Evolutionary conservation across 2,113 vertebrate species (phyloP).

Genomic region (Centropristis striata): DNA sequence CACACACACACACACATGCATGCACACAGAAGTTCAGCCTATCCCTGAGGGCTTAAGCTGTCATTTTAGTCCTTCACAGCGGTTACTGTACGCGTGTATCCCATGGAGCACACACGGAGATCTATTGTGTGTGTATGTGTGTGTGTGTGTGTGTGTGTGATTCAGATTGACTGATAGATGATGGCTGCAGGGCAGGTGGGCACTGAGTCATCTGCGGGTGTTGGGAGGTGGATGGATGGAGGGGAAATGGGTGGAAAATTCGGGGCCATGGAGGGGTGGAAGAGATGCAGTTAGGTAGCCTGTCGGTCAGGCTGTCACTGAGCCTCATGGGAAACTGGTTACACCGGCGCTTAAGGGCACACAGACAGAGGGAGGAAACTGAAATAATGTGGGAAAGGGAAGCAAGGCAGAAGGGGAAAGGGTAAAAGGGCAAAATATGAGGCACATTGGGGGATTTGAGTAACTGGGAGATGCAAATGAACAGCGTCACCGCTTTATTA

Average conservation of each 20-base stretch:
- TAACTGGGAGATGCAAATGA: slow-evolving; percentile 37
- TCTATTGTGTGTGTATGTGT: slow-evolving; percentile 60
- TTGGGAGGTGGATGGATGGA: slow-evolving; percentile 52
- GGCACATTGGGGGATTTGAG: not conserved
- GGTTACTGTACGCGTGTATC: slow-evolving; percentile 55
- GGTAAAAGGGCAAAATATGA: slow-evolving; percentile 36
- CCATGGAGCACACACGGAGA: slow-evolving; percentile 47
- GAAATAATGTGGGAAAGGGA: slow-evolving; percentile 60
- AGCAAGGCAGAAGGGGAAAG: slow-evolving; percentile 30
- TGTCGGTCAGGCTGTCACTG: slow-evolving; percentile 63
- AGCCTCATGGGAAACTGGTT: slow-evolving; percentile 72
- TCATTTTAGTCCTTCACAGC: slow-evolving; percentile 72
- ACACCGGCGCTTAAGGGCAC: slow-evolving; percentile 62
- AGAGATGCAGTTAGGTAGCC: slow-evolving; percentile 59
- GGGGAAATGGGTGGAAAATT: slow-evolving; percentile 52
- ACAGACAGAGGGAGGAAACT: slow-evolving; percentile 27
- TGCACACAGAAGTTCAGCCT: slow-evolving; percentile 66
- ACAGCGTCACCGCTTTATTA: slow-evolving; percentile 21
- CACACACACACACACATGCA: slow-evolving; percentile 25
- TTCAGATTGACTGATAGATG: slow-evolving; percentile 76
- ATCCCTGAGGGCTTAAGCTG: slow-evolving; percentile 66
- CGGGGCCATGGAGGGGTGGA: slow-evolving; percentile 28
- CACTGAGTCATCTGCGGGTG: slow-evolving; percentile 66
- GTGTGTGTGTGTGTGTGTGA: slow-evolving; percentile 42
- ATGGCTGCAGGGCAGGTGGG: slow-evolving; percentile 73